A percentile compares a stretch with the other conserved stretches of the same genome.
phyloP scores from a whole-genome alignment of 2,888 invertebrate genomes.

The Fissipunctia ypsillon region DNA sequence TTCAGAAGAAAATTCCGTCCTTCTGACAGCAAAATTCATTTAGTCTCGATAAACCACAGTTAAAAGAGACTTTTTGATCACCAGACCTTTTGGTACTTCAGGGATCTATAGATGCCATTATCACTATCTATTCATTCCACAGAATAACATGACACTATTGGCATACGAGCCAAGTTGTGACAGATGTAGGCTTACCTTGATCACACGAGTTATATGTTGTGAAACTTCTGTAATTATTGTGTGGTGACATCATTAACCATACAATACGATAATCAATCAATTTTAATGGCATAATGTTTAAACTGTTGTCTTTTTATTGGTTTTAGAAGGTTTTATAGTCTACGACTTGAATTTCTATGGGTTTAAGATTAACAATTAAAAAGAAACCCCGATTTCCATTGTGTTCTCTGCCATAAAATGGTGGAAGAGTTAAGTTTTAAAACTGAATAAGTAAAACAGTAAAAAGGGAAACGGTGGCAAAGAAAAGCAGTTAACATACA shows the following conservation, averaged over 20 bases:
- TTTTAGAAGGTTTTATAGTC: slow-evolving; percentile 54
- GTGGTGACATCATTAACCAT: slow-evolving; percentile 51
- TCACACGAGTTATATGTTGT: background rate
- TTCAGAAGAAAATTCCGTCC: too few species aligned
- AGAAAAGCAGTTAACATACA: background rate
- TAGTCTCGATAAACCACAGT: background rate
- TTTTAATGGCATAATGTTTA: slow-evolving; percentile 60
- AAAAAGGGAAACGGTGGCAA: background rate
- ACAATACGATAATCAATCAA: slow-evolving; percentile 67
- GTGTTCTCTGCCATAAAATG: background rate
- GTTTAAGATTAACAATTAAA: slow-evolving; percentile 43
- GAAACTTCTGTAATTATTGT: slow-evolving; percentile 7
- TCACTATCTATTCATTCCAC: background rate
- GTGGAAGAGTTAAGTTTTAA: background rate
- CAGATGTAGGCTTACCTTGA: background rate
- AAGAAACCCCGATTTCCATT: slow-evolving; percentile 3
- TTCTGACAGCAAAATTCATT: background rate
- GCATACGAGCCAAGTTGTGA: background rate
- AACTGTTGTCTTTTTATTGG: slow-evolving; percentile 64
- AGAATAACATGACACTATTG: background rate
- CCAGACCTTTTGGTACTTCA: background rate
- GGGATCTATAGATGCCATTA: background rate
- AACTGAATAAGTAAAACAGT: background rate
- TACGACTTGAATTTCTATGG: slow-evolving; percentile 29
- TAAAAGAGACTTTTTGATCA: too few species aligned